These are phyloP conservation scores for Drosophila chauvacae DNA, from an alignment of 1,140 invertebrate genomes.

Conservation along the genomic window DNA sequence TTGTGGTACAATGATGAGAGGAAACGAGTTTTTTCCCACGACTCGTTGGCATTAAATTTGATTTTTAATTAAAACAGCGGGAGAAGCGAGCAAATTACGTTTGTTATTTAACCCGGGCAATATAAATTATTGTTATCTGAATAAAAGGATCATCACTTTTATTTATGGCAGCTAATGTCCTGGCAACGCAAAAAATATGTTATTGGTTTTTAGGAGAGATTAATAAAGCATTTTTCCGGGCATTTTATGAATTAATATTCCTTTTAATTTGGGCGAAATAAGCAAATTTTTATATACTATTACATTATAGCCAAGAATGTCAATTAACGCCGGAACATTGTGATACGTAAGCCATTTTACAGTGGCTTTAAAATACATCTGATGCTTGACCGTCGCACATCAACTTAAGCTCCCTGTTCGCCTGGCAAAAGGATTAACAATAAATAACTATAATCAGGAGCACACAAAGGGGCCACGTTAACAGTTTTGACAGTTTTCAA, in stretches of 20 bases:
- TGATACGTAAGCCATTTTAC: neutral
- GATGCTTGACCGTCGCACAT: neutral
- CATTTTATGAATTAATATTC: neutral
- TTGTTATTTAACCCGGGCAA: constrained; percentile 6
- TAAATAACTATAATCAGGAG: constrained; percentile 39
- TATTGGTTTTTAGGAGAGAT: neutral
- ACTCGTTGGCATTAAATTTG: constrained; percentile 26
- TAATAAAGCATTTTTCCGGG: neutral
- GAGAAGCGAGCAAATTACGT: neutral
- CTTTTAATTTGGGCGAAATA: neutral
- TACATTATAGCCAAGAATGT: neutral
- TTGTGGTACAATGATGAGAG: constrained; percentile 2
- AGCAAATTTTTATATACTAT: neutral
- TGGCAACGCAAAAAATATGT: neutral
- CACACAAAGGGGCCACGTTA: constrained; percentile 53
- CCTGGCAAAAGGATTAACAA: constrained; percentile 37
- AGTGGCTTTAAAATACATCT: neutral
- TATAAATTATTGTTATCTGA: constrained; percentile 11
- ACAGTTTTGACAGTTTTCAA: constrained; percentile 81
- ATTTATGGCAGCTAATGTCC: constrained; percentile 1
- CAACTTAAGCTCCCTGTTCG: neutral
- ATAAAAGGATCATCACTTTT: constrained; percentile 1
- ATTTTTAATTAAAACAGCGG: constrained; percentile 46
- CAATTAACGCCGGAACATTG: neutral
- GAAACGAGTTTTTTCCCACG: constrained; percentile 9